Conservation (phyloP, 2,113 vertebrate genomes). For the Leucosticte australis region DNA sequence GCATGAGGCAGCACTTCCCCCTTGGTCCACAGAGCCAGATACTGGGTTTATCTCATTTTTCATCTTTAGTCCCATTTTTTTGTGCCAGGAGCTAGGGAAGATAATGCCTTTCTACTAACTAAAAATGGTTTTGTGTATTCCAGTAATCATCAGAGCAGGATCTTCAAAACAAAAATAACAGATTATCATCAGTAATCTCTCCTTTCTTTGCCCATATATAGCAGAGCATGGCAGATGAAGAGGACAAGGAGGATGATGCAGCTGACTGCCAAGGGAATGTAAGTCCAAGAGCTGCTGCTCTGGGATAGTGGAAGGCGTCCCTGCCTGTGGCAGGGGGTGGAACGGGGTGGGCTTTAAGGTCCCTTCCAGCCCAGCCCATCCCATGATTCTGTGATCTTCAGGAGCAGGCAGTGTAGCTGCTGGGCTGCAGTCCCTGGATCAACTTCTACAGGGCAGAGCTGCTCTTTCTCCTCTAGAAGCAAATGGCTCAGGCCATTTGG, state of each 20-base stretch:
- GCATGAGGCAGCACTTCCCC: background rate
- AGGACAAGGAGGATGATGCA: conserved; percentile 76
- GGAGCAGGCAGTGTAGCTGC: background rate
- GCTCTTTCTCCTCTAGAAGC: background rate
- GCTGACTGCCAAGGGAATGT: conserved; percentile 73
- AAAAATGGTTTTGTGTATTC: background rate
- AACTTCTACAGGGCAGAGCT: background rate
- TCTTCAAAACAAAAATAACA: background rate
- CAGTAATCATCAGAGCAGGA: background rate
- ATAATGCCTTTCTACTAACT: background rate
- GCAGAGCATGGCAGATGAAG: conserved; percentile 72
- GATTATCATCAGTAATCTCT: background rate
- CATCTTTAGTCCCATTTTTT: background rate
- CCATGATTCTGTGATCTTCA: background rate
- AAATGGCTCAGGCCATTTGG: background rate
- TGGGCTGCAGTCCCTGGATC: background rate
- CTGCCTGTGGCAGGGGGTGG: background rate
- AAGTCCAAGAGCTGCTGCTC: conserved; percentile 54
- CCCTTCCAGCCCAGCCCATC: background rate
- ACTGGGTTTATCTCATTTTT: background rate
- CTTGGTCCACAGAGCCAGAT: background rate
- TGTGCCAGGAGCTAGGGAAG: background rate
- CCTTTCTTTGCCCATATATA: conserved; percentile 58
- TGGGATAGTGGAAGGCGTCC: background rate
- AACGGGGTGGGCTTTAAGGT: accelerated